Percentiles rank a stretch among this genome's conserved stretches.
Conservation (phyloP, 2,797 vertebrate species). For the Lates japonicus region DNA sequence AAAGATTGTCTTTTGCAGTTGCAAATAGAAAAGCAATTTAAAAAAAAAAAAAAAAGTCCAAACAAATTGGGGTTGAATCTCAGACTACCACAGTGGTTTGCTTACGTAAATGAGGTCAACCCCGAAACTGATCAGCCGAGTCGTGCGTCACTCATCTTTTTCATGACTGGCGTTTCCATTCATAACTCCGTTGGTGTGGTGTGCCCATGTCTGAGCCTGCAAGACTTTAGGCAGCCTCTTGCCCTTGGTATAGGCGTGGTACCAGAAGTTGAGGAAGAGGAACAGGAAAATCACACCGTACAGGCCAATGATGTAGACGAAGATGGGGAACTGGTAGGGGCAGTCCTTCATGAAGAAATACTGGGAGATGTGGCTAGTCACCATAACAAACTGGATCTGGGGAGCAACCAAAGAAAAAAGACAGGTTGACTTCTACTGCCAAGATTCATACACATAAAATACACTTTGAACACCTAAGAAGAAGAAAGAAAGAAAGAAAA, state of each 20-base stretch:
- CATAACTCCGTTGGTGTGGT: slow-evolving; percentile 82
- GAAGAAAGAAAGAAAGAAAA: background rate
- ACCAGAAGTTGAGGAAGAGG: slow-evolving; percentile 98
- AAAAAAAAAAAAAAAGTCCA: slow-evolving; percentile 29
- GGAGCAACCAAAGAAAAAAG: slow-evolving; percentile 4
- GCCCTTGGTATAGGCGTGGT: slow-evolving; percentile 96
- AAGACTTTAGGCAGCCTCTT: slow-evolving; percentile 92
- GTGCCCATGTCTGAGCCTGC: slow-evolving; percentile 83
- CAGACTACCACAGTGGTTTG: slow-evolving; percentile 39
- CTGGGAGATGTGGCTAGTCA: slow-evolving; percentile 92
- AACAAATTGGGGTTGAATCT: slow-evolving; percentile 24
- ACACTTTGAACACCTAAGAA: background rate
- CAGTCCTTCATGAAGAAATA: slow-evolving; percentile 95
- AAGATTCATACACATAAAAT: background rate
- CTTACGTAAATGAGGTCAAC: slow-evolving; percentile 43
- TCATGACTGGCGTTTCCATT: slow-evolving; percentile 79
- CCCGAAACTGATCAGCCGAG: slow-evolving; percentile 9
- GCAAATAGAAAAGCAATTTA: slow-evolving; percentile 42
- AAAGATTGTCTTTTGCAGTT: slow-evolving; percentile 72
- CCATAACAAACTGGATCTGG: slow-evolving; percentile 93
- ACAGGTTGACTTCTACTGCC: background rate
- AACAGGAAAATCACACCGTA: slow-evolving; percentile 93
- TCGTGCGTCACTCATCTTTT: slow-evolving; percentile 76
- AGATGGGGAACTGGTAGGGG: slow-evolving; percentile 92
- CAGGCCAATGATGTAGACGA: slow-evolving; percentile 91